Base-by-base conservation (phyloP, 2,888 invertebrate species). In the Himalopsyche japonica region DNA sequence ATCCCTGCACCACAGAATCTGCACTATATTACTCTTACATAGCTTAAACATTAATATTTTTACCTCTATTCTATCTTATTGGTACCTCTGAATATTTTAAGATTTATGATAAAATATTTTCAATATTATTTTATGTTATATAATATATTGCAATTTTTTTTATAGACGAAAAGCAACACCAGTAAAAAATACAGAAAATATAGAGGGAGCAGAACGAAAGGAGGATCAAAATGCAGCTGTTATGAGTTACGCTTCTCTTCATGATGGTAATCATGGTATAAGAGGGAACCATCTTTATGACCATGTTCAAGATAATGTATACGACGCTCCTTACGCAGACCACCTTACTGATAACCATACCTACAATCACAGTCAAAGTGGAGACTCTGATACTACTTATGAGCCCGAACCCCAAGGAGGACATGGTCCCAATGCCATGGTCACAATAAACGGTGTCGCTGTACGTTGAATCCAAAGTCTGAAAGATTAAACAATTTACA, bases 391-490 rank as follows among this genome's bases (percentile, higher is more conserved):
- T 87, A 92, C 92, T 1, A 91, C 92, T 0, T 94, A 95, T 89
- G 94, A 95, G 85, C 95, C 95, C 0, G 95, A 95, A 88, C 95
- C 96, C 12, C 90, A 93, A 0, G 91, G 93, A 49, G 91, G 92
- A 86, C 94, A 94, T 79, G 91, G 92, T 0, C 92, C 92, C 0
- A 92, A 87, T 80, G 92, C 92, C 0, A 94, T 94, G 30, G 96
- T 97, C 88, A 97, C 97, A 76, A 97, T 97, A 88, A 97, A 97
- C 89, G 97, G 97, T 10, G 97, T 97, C 78, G 95, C 97, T 57
- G 96, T 97, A 80, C 95, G 96, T 92, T 97, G 93, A 91, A 76
- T 78, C 82, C 83, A 83, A 85, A 85, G 85, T 82, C 76, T 76
- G 81, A 81, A 76, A 76, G 76, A 37, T 76, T 34, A 37, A 76